Base-by-base conservation (phyloP, 2,888 invertebrate species). In the Pseudococcus longispinus region DNA sequence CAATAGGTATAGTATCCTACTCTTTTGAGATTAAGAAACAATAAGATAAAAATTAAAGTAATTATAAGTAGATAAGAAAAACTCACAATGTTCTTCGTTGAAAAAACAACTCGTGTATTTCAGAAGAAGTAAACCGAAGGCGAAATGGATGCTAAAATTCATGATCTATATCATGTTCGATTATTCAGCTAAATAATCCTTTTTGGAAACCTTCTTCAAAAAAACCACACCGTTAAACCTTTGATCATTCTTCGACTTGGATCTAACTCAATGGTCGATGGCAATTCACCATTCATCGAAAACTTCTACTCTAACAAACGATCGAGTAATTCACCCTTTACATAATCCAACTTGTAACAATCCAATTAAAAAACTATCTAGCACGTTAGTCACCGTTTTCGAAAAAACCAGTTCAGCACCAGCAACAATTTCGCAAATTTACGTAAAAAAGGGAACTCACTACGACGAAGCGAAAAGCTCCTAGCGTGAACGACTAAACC, bases 51-150 rank as follows among this genome's bases (percentile, higher is more conserved):
- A 65, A 65, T 23, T 13, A 29, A 29, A 29, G 13, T 70, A 29
- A 29, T 2, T 23, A 70, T 26, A 70, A 6, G 23, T 26, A 26
- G 29, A 32, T 13, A 65, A 70, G 13, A 83, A 55, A 18, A 46
- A 84, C 84, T 84, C 23, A 84, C 84, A 84, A 0, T 55, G 84
- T 84, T 84, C 84, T 51, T 84, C 84, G 60, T 55, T 60, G 55
- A 84, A 55, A 84, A 84, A 84, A 84, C 84, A 60, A 29, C 84
- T 60, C 32, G 60, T 32, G 20, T 84, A 60, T 29, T 84, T 60
- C n/a, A 84, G 37, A 60, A 84, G 46, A 18, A 84, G 37, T 51
- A 84, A 84, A 55, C 60, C 60, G 55, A 84, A 84, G 55, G 37
- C 32, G 32, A 84, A 18, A 32, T 84, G 13, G 20, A 84, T 84